These are phyloP conservation scores for Leucozona laternaria DNA, from an alignment of 2,888 invertebrate genomes.

Conservation along the genomic window DNA sequence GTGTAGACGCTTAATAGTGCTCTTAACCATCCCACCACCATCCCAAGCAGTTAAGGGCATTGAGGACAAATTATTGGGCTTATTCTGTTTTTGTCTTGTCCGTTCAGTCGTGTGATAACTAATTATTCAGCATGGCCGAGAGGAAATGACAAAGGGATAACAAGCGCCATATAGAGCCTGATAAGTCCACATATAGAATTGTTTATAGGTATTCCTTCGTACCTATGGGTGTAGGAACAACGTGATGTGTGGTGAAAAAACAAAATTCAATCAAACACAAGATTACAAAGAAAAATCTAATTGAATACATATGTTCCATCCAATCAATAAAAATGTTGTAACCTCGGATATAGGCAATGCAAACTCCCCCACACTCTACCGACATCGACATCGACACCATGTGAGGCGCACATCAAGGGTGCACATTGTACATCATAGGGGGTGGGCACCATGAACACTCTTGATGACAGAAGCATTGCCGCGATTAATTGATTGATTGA, in stretches of 20 bases:
- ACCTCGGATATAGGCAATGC: slow-evolving; percentile 25
- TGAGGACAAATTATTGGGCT: slow-evolving; percentile 73
- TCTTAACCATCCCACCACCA: slow-evolving; percentile 27
- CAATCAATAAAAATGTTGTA: slow-evolving; percentile 40
- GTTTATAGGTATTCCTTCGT: neutral
- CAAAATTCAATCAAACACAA: slow-evolving; percentile 65
- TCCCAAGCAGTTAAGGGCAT: slow-evolving; percentile 36
- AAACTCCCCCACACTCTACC: slow-evolving; percentile 2
- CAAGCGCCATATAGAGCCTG: slow-evolving; percentile 50
- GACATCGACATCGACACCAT: too few species aligned
- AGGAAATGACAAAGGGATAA: slow-evolving; percentile 51
- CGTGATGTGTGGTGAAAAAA: slow-evolving; percentile 28
- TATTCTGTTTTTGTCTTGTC: slow-evolving; percentile 72
- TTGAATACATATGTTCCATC: slow-evolving; percentile 23
- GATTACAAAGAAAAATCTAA: slow-evolving; percentile 44
- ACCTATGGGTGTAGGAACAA: too few species aligned
- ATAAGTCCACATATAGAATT: neutral
- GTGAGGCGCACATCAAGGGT: slow-evolving; percentile 28
- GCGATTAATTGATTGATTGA: slow-evolving; percentile 68
- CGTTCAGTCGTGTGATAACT: slow-evolving; percentile 66
- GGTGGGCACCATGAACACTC: slow-evolving; percentile 10
- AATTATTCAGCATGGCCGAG: slow-evolving; percentile 55
- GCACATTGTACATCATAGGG: neutral
- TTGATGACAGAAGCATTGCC: slow-evolving; percentile 42
- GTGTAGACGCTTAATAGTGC: slow-evolving; percentile 28